Evolutionary conservation across 1,140 invertebrate genomes (phyloP).

Genomic region (Anastrepha ludens): DNA sequence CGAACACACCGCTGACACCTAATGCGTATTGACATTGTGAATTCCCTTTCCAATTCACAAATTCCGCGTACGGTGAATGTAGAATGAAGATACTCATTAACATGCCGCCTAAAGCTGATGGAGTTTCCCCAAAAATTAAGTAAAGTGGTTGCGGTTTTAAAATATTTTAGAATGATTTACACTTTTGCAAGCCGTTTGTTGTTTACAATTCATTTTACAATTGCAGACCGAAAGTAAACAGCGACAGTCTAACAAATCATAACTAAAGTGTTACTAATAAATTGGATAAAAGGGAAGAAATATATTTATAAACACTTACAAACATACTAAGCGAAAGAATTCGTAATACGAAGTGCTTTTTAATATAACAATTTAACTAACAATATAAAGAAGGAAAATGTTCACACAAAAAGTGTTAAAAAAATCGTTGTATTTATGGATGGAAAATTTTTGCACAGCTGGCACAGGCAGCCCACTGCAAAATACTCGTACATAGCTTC

Average conservation of each 20-base stretch:
- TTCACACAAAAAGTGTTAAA: neutral
- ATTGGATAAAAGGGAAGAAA: neutral
- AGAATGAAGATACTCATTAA: neutral
- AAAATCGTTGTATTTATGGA: neutral
- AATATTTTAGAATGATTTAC: neutral
- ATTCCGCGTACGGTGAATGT: neutral
- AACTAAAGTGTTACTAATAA: neutral
- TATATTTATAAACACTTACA: neutral
- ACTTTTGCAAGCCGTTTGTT: neutral
- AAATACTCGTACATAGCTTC: neutral
- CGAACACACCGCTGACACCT: too few species aligned
- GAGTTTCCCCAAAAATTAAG: conserved; percentile 18
- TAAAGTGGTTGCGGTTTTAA: neutral
- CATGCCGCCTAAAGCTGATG: conserved; percentile 17
- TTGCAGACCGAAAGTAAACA: neutral
- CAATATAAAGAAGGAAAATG: too few species aligned
- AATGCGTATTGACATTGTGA: neutral
- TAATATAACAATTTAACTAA: neutral
- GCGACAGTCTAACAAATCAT: neutral
- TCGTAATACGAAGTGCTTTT: neutral
- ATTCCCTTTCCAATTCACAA: neutral
- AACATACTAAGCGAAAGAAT: neutral
- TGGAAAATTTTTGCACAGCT: conserved; percentile 44
- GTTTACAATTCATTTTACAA: conserved; percentile 1
- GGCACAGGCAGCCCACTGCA: neutral